These are phyloP conservation scores for Sebastes ruberrimus DNA, from an alignment of 2,797 vertebrate genomes.

Conservation along the genomic window DNA sequence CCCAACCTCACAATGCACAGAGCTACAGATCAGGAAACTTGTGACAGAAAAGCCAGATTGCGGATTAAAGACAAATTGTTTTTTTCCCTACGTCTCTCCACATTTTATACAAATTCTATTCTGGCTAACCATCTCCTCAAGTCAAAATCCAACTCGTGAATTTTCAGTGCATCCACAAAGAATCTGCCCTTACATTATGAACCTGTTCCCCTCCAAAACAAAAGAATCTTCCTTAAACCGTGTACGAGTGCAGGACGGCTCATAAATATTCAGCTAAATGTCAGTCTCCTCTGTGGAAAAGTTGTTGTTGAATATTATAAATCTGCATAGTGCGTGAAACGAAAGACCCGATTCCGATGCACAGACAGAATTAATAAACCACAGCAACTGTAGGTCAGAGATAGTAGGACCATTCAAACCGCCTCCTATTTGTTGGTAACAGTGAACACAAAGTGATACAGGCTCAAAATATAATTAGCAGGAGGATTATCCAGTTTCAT, in stretches of 20 bases:
- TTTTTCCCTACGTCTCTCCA: not conserved
- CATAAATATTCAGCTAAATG: not conserved
- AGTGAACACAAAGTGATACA: not conserved
- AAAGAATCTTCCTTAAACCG: not conserved
- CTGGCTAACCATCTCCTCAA: not conserved
- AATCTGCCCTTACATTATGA: not conserved
- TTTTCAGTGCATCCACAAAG: not conserved
- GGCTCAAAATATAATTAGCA: not conserved
- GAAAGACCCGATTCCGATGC: not conserved
- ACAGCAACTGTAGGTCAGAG: not conserved
- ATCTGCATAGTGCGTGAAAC: not conserved
- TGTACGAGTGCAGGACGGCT: not conserved
- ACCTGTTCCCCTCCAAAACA: not conserved
- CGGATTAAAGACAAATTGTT: not conserved
- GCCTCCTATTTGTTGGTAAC: not conserved
- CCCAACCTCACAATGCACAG: not conserved
- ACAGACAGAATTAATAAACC: not conserved
- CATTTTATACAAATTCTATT: too few species aligned
- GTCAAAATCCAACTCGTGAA: not conserved
- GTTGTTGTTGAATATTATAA: not conserved
- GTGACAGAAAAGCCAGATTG: not conserved
- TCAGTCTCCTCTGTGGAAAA: not conserved
- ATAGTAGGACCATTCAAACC: fast-evolving
- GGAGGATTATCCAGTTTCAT: not conserved
- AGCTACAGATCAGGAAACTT: not conserved